phyloP scores from a whole-genome alignment of 2,113 vertebrate genomes.

The Microtus pennsylvanicus region DNA sequence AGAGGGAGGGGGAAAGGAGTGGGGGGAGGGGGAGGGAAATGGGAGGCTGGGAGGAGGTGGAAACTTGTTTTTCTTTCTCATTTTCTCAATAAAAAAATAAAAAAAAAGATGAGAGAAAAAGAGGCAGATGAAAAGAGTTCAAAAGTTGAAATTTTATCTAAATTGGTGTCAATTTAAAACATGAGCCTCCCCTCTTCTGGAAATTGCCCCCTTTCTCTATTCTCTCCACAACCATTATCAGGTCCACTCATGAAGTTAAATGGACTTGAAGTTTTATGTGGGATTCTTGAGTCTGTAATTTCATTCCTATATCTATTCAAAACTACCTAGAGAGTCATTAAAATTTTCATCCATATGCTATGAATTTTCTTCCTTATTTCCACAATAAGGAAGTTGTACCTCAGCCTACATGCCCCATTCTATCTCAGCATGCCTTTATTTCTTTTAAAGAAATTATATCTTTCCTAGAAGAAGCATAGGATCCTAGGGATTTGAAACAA shows the following conservation, averaged over 20 bases:
- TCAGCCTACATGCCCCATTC: not conserved
- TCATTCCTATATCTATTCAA: not conserved
- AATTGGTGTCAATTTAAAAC: not conserved
- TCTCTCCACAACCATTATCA: not conserved
- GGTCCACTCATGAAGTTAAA: not conserved
- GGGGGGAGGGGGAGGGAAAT: no score
- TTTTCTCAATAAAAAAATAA: no score
- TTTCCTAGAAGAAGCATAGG: not conserved
- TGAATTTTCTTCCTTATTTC: not conserved
- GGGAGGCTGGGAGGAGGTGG: no score
- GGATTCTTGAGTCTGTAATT: not conserved
- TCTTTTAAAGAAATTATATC: not conserved
- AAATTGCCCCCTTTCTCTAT: not conserved
- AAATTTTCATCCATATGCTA: not conserved
- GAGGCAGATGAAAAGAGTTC: not conserved
- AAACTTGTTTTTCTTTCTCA: no score
- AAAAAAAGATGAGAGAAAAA: not conserved
- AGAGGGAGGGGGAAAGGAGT: no score
- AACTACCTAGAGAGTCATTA: not conserved
- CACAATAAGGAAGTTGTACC: not conserved
- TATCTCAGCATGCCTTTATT: not conserved
- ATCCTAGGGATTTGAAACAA: not conserved
- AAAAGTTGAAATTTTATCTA: not conserved
- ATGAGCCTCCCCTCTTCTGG: not conserved
- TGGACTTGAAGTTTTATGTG: not conserved